Evolutionary conservation across 2,113 vertebrate species (phyloP).

Genomic region (Triplophysa tibetana): DNA sequence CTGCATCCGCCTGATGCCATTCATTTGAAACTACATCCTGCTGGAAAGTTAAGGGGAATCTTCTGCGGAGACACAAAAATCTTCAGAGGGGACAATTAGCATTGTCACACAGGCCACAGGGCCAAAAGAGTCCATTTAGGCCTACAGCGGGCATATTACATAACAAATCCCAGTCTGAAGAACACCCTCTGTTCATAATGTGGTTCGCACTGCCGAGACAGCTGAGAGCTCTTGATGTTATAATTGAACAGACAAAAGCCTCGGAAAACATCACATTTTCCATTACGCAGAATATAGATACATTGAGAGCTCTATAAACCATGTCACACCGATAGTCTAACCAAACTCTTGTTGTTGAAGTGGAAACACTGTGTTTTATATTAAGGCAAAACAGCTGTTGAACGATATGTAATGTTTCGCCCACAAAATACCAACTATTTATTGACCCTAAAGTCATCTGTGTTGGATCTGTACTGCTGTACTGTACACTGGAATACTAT

Average conservation of each 20-base stretch:
- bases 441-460: slow-evolving; percentile 19
- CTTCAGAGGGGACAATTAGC: slow-evolving; percentile 39
- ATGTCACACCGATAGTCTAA: not conserved
- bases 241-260: slow-evolving; percentile 10
- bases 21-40: slow-evolving; percentile 31
- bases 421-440: not conserved
- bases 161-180: slow-evolving; percentile 1
- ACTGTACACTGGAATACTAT: not conserved
- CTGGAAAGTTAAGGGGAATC: slow-evolving; percentile 39
- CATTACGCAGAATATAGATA: not conserved
- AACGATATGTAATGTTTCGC: not conserved
- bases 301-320: not conserved
- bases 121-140: slow-evolving; percentile 34
- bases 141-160: not conserved
- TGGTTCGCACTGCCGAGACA: not conserved
- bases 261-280: not conserved
- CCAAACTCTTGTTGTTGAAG: not conserved
- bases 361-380: not conserved
- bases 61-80: slow-evolving; percentile 38
- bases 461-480: not conserved
- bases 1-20: slow-evolving; percentile 46
- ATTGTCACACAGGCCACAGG: slow-evolving; percentile 23
- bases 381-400: not conserved
- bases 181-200: not conserved
- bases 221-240: slow-evolving; percentile 8